Percentiles rank a stretch among this genome's conserved stretches.
Evolutionary conservation across 2,797 vertebrate species (phyloP).

Genomic region (Otolemur crassicaudatus): DNA sequence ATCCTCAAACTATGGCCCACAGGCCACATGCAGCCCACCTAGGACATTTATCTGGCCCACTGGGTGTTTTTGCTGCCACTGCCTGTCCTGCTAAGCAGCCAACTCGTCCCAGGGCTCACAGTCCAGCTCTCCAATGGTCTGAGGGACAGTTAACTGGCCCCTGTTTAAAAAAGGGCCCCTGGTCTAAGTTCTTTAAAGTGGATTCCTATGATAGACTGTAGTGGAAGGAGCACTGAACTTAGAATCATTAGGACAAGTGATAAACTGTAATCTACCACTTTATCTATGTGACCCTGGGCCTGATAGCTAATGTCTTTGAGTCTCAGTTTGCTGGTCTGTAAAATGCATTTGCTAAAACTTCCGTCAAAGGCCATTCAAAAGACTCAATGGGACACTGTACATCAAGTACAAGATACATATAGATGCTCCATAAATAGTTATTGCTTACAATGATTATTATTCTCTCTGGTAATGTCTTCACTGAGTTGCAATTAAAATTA

Average conservation of each 20-base stretch:
- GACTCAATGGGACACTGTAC: not conserved
- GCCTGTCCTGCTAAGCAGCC: too few species aligned
- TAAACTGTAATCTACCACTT: not conserved
- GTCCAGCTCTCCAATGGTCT: too few species aligned
- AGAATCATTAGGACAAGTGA: slow-evolving; percentile 47
- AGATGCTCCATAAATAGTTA: slow-evolving; percentile 34
- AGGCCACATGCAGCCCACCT: too few species aligned
- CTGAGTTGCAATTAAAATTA: slow-evolving; percentile 48
- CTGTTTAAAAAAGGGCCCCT: too few species aligned
- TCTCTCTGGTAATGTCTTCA: not conserved
- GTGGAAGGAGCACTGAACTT: slow-evolving; percentile 19
- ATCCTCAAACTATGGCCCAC: too few species aligned
- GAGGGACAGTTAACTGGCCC: too few species aligned
- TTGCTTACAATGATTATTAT: slow-evolving; percentile 6
- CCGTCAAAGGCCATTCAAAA: slow-evolving; percentile 33
- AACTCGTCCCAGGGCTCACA: too few species aligned
- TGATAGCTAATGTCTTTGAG: slow-evolving; percentile 4
- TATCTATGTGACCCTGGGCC: not conserved
- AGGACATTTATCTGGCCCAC: too few species aligned
- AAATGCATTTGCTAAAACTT: slow-evolving; percentile 49
- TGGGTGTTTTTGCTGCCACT: too few species aligned
- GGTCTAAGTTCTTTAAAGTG: slow-evolving; percentile 36
- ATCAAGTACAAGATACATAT: slow-evolving; percentile 16
- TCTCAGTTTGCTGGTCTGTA: slow-evolving; percentile 11
- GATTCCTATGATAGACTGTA: not conserved